Base-by-base conservation (phyloP, 2,113 vertebrate genomes). In the Eulacestoma nigropectus region DNA sequence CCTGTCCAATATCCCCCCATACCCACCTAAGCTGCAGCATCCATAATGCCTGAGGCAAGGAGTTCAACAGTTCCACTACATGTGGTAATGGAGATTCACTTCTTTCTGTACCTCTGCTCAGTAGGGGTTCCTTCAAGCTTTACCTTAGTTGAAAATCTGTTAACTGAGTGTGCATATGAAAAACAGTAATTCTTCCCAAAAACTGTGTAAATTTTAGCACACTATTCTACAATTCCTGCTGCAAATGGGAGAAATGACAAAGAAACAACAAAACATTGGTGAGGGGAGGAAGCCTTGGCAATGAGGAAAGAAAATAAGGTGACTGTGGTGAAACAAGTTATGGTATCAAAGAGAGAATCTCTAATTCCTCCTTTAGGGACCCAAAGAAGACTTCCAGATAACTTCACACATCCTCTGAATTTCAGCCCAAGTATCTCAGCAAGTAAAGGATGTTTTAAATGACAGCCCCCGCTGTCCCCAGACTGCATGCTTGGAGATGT, bases 401-500 rank as follows among this genome's bases (percentile, higher is more conserved):
- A 85, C 32, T 68, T 86, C 33, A 65, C 39, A 53, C 37, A 74
- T 37, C 59, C 78, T 53, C 50, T 95, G 73, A 75, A 94, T 91
- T 70, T 72, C 41, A 42, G 95, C 77, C 96, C 91, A 78, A 94
- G 75, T 69, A 75, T 74, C 82, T 77, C 64, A 32, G 84, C 89
- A 81, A 97, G 72, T 33, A 84, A 60, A 91, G 95, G 70, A 76
- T 39, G 49, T 67, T 90, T 47, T 29, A 89, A 96, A 88, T 83
- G 78, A 88, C 75, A 96, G 77, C 35, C 50, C 88, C 56, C 53
- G 23, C 59, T 25, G 33, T 83, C 95, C 87, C 65, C n/a, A 94
- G 89, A 95, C 93, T 46, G 92, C 95, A 97, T 78, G 93, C 94
- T 88, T 92, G 85, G 95, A 89, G 93, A 95, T 70, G 60, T 91